Conservation (phyloP, 2,888 invertebrate species). For the Abrostola triplasia region DNA sequence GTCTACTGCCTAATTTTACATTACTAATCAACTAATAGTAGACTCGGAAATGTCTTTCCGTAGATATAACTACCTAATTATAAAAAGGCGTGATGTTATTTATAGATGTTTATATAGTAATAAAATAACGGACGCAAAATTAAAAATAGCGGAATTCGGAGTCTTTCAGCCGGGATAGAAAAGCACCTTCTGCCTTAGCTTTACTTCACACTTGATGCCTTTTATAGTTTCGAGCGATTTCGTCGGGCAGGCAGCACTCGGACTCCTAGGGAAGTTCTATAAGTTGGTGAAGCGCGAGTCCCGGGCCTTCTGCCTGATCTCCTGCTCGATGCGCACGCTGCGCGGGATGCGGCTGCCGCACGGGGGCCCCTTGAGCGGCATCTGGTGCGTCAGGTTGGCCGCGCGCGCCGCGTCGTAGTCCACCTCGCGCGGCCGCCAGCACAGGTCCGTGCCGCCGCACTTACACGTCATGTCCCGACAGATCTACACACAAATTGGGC, state of each 20-base stretch:
- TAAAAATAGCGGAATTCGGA: no score
- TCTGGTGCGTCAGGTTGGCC: slow-evolving; percentile 71
- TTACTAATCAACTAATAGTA: background rate
- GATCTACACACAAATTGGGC: slow-evolving; percentile 62
- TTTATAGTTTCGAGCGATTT: no score
- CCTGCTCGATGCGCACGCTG: slow-evolving; percentile 72
- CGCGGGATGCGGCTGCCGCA: slow-evolving; percentile 64
- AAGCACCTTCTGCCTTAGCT: no score
- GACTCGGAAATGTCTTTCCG: background rate
- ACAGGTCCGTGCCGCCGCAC: slow-evolving; percentile 73
- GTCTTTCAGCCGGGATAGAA: no score
- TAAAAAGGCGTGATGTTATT: no score
- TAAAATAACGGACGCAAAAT: no score
- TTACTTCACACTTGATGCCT: no score
- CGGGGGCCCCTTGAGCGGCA: slow-evolving; percentile 63
- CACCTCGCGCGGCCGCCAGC: slow-evolving; percentile 75
- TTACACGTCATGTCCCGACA: slow-evolving; percentile 80
- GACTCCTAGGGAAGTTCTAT: slow-evolving; percentile 2
- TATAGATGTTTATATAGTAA: no score
- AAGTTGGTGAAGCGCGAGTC: slow-evolving; percentile 45
- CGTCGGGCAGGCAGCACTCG: no score
- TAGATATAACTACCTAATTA: no score
- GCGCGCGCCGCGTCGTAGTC: slow-evolving; percentile 77
- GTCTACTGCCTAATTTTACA: background rate
- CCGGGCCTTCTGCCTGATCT: slow-evolving; percentile 56